These are phyloP conservation scores for Barypeithes pellucidus DNA, from an alignment of 2,888 invertebrate species.

Conservation along the genomic window DNA sequence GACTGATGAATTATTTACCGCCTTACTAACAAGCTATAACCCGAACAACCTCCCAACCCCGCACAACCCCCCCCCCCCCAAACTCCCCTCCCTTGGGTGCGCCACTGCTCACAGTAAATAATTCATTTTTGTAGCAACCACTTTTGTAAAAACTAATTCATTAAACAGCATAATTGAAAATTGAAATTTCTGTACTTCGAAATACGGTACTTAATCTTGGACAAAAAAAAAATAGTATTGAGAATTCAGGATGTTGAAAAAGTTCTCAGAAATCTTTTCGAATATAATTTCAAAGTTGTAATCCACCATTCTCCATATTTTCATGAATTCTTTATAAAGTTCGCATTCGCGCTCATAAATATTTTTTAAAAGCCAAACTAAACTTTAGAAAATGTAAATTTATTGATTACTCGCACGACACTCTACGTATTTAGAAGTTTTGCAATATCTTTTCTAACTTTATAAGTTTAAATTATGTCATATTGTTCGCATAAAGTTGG, in stretches of 20 bases:
- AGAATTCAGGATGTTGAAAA: background rate
- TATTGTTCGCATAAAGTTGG: constrained; percentile 40
- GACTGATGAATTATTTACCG: no score
- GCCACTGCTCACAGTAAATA: no score
- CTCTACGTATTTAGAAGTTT: constrained; percentile 33
- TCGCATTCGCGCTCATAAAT: constrained; percentile 5
- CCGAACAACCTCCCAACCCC: no score
- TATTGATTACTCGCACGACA: constrained; percentile 16
- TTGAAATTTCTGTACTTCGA: no score
- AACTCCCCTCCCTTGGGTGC: no score
- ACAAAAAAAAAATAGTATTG: background rate
- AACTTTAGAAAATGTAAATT: constrained; percentile 38
- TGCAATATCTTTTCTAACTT: constrained; percentile 38
- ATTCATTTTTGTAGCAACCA: no score
- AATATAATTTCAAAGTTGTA: constrained; percentile 23
- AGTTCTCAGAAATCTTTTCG: background rate
- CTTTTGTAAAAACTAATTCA: no score
- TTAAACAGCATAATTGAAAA: no score
- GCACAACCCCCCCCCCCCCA: no score
- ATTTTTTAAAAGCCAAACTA: constrained; percentile 9
- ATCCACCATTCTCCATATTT: constrained; percentile 22
- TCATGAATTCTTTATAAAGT: constrained; percentile 16
- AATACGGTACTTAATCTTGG: no score
- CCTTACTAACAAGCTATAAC: no score
- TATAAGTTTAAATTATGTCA: constrained; percentile 40